Evolutionary conservation across 2,113 vertebrate species (phyloP), one percentile per base, ranked within the genome.

Genomic region (Tachycineta bicolor): DNA sequence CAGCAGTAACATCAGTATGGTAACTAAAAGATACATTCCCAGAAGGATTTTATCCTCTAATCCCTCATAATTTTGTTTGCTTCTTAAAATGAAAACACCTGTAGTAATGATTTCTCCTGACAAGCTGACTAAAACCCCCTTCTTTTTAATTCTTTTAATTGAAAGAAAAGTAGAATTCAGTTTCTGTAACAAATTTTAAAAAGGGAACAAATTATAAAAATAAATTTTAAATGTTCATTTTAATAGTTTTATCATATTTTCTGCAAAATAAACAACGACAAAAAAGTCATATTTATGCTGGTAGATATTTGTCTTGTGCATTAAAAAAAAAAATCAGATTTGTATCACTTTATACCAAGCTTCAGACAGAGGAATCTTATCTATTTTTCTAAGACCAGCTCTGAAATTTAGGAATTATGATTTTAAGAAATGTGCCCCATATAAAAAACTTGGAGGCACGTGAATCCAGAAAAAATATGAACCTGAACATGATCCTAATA

Each of bases 61-160:
- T 94, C 58, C 55, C 29, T 88, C 87, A 81, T 81, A 25, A 79
- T 83, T 83, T 90, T 77, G 14, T 53, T 87, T 87, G 58, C 68
- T 67, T 88, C 79, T 87, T 87, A 70, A 82, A 93, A 96, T 81
- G 24, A 83, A 83, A 96, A 89, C 76, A 96, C 55, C 76, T 92
- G 76, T 92, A 90, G 89, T 64, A 90, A 50, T 83, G 80, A 84
- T 93, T 94, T 91, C 34, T 91, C 25, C 50, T 50, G 64, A 87
- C 68, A 95, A 93, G 76, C 83, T 95, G 46, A 47, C 5, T 43
- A 46, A 77, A 83, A 22, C 20, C 7, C 1, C 1, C 1, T 20
- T 89, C 75, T 1, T 69, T 76, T 79, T 34, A 47, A 41, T 65
- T 58, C 0, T 56, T 89, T 78, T 67, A 82, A 67, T 55, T 79